phyloP scores from a whole-genome alignment of 2,888 invertebrate genomes.

The Linnaemya tessellans region DNA sequence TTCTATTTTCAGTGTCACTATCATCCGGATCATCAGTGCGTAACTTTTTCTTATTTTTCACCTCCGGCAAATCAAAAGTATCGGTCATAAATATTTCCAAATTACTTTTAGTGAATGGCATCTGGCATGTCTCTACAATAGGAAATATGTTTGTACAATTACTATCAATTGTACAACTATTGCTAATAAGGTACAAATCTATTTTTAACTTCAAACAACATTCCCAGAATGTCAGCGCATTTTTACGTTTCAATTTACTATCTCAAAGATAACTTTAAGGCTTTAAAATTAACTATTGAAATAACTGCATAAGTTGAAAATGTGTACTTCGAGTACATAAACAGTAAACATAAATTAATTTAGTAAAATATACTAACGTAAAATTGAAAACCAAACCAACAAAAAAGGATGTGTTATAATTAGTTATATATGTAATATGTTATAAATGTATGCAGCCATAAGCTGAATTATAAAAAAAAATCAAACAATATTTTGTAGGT shows the following conservation, averaged over 20 bases:
- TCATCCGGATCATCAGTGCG: constrained; percentile 80
- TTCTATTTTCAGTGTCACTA: constrained; percentile 78
- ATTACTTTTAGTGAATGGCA: constrained; percentile 63
- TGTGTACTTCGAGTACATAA: constrained; percentile 3
- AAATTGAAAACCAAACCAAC: constrained; percentile 16
- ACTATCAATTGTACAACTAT: constrained; percentile 35
- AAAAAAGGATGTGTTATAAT: constrained; percentile 61
- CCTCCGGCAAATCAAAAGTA: constrained; percentile 73
- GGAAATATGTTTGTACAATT: constrained; percentile 62
- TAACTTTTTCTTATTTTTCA: constrained; percentile 80
- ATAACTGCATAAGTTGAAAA: constrained; percentile 1
- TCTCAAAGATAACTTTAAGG: constrained; percentile 74
- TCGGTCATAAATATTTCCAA: constrained; percentile 56
- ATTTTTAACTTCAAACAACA: constrained; percentile 52
- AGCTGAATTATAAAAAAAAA: constrained; percentile 13
- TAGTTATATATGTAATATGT: constrained; percentile 55
- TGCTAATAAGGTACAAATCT: constrained; percentile 61
- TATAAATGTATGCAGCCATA: constrained; percentile 40
- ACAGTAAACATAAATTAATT: constrained; percentile 12
- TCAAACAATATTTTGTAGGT: constrained; percentile 45
- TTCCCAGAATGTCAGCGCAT: constrained; percentile 66
- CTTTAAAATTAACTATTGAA: constrained; percentile 49
- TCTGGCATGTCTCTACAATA: constrained; percentile 52
- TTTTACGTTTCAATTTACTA: constrained; percentile 50
- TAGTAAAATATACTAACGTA: constrained; percentile 37